phyloP scores from a whole-genome alignment of 2,797 vertebrate species.

The Neosalanx taihuensis region DNA sequence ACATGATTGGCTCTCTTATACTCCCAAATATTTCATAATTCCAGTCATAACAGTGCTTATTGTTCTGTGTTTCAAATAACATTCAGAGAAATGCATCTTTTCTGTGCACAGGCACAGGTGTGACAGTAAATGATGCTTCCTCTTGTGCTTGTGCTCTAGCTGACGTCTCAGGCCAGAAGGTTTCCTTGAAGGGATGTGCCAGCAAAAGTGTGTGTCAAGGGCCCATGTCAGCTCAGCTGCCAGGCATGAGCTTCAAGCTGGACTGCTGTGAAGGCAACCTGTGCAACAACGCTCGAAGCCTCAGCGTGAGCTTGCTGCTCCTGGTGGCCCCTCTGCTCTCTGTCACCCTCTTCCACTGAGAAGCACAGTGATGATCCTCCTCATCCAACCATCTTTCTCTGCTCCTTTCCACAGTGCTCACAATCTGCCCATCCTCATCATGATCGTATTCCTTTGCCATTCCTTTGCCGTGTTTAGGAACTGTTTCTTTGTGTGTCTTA shows the following conservation, averaged over 20 bases:
- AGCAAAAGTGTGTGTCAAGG: not conserved
- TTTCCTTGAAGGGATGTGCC: constrained; percentile 46
- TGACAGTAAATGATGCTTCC: not conserved
- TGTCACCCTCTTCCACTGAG: constrained; percentile 19
- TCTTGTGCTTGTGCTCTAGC: constrained; percentile 36
- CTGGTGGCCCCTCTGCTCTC: constrained; percentile 38
- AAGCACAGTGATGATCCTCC: not conserved
- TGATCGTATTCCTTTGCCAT: constrained; percentile 1
- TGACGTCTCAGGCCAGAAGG: accelerated
- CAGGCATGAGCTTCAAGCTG: accelerated
- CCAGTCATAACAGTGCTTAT: not conserved
- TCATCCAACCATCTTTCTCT: not conserved
- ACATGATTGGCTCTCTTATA: not conserved
- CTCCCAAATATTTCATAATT: no score
- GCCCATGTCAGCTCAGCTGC: accelerated
- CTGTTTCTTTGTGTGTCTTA: no score
- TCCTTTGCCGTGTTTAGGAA: no score
- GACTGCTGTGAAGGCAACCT: constrained; percentile 49
- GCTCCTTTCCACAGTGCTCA: not conserved
- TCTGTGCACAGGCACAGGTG: no score
- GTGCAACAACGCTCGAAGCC: constrained; percentile 50
- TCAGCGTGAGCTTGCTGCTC: constrained; percentile 34
- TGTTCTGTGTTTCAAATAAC: not conserved
- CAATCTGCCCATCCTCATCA: not conserved
- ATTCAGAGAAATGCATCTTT: no score